phyloP scores from a whole-genome alignment of 2,888 invertebrate genomes.

The Diploptera punctata region DNA sequence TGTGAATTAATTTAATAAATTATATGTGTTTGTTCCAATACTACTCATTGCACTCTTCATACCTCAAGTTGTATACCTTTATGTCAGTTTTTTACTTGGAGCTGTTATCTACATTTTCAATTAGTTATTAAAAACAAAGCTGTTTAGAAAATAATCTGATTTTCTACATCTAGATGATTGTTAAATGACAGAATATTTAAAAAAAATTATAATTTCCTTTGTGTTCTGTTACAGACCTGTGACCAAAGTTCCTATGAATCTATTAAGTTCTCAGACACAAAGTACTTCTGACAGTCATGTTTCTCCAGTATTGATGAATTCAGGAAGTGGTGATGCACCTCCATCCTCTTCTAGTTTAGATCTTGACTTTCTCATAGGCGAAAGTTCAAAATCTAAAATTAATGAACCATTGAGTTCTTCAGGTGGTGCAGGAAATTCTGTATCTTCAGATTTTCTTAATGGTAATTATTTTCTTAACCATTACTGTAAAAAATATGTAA shows the following conservation, averaged over 20 bases:
- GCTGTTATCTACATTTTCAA: too few species aligned
- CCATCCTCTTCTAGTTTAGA: constrained; percentile 52
- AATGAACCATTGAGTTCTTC: not conserved
- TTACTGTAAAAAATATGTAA: too few species aligned
- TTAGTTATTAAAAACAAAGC: too few species aligned
- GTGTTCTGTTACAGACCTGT: constrained; percentile 55
- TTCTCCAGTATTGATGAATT: not conserved
- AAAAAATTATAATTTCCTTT: not conserved
- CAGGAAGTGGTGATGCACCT: not conserved
- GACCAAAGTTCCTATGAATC: constrained; percentile 71
- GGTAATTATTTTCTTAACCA: too few species aligned
- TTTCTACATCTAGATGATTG: too few species aligned
- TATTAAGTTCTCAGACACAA: constrained; percentile 52
- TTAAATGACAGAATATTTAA: too few species aligned
- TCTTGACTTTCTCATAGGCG: constrained; percentile 61
- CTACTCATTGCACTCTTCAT: too few species aligned
- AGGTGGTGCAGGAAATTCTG: constrained; percentile 1
- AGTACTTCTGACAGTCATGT: not conserved
- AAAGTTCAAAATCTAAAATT: constrained; percentile 45
- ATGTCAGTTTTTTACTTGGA: too few species aligned
- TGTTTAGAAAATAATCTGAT: too few species aligned
- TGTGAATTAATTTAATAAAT: too few species aligned
- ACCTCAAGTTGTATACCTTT: too few species aligned
- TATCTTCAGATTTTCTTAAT: not conserved
- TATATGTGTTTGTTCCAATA: too few species aligned